A percentile compares a stretch with the other conserved stretches of the same genome.
phyloP scores from a whole-genome alignment of 2,888 invertebrate genomes.

The Orgyia antiqua region DNA sequence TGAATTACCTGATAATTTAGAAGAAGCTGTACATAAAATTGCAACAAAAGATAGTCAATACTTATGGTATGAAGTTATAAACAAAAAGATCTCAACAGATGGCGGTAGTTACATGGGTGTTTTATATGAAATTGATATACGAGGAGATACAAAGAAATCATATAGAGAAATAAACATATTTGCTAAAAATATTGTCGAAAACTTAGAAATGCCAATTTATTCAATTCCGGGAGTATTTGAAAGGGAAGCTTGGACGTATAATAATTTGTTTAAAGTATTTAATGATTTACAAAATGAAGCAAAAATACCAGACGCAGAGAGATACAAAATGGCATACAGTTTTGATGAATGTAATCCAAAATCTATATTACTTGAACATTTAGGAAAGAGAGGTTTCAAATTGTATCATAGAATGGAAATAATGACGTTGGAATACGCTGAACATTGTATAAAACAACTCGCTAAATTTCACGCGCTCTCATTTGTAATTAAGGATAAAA shows the following conservation, averaged over 20 bases:
- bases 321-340: conserved; percentile 34
- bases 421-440: conserved; percentile 33
- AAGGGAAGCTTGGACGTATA: conserved; percentile 42
- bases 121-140: conserved; percentile 36
- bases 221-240: conserved; percentile 32
- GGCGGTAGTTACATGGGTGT: conserved; percentile 34
- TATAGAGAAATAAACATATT: conserved; percentile 38
- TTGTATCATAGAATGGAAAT: conserved; percentile 35
- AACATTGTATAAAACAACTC: conserved; percentile 34
- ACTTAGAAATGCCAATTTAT: conserved; percentile 29
- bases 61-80: background rate
- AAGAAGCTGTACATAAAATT: background rate
- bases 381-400: conserved; percentile 35
- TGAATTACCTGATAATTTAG: background rate
- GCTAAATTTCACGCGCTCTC: conserved; percentile 47
- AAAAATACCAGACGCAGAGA: conserved; percentile 32
- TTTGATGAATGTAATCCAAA: conserved; percentile 28
- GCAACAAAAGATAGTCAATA: background rate
- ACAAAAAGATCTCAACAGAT: background rate
- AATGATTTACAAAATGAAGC: conserved; percentile 34
- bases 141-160: conserved; percentile 25
- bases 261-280: conserved; percentile 35
- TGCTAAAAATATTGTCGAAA: conserved; percentile 27
- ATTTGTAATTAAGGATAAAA: conserved; percentile 32
- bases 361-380: conserved; percentile 28